Evolutionary conservation across 2,888 invertebrate genomes (phyloP).

Genomic region (Idaea dimidiata): DNA sequence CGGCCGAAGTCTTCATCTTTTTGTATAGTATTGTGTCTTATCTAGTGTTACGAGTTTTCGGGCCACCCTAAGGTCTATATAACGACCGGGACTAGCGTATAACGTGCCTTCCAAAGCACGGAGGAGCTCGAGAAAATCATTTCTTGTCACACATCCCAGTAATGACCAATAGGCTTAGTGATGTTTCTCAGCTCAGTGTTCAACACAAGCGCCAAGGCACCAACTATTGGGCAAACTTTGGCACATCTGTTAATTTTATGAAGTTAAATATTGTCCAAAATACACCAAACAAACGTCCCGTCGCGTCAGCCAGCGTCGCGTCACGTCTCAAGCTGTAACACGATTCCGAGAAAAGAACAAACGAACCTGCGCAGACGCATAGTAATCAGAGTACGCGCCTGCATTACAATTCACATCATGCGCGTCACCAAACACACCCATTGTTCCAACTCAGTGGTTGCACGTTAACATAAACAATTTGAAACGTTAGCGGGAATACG

Average conservation of each 20-base stretch:
- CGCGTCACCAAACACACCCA: conserved; percentile 1
- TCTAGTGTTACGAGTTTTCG: no score
- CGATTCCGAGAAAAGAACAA: neutral
- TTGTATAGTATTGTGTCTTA: no score
- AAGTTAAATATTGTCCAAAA: neutral
- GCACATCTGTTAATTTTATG: neutral
- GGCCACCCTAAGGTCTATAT: no score
- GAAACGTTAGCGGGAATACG: neutral
- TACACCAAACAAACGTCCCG: neutral
- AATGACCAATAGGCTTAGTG: no score
- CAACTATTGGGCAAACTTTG: neutral
- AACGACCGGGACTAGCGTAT: no score
- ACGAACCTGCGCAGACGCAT: neutral
- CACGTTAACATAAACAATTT: neutral
- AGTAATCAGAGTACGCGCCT: neutral
- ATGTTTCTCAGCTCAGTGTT: no score
- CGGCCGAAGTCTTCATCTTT: no score
- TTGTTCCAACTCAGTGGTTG: neutral
- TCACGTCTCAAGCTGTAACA: neutral
- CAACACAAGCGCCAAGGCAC: neutral
- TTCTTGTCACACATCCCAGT: no score
- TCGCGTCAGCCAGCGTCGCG: neutral
- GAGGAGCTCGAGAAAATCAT: no score
- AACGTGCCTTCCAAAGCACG: no score
- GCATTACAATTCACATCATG: neutral